These are phyloP conservation scores for Distichodus sexfasciatus DNA, from an alignment of 2,797 vertebrate species.

Conservation along the genomic window DNA sequence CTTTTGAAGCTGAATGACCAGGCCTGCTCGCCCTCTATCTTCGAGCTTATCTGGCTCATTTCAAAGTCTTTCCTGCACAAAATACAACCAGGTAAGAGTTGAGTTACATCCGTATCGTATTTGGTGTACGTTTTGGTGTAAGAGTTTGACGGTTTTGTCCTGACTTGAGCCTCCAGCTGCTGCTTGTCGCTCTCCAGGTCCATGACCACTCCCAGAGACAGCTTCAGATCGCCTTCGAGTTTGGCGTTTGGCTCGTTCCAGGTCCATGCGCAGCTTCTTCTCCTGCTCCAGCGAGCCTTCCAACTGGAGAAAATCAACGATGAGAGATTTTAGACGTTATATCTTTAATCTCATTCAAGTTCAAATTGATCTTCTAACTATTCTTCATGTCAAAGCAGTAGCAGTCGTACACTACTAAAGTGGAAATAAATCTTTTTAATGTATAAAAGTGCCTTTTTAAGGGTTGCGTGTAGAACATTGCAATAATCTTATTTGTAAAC, in stretches of 20 bases:
- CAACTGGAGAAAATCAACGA: constrained; percentile 69
- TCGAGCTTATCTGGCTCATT: constrained; percentile 80
- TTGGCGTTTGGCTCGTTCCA: constrained; percentile 87
- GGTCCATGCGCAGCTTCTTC: constrained; percentile 90
- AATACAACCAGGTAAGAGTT: too few relatives aligned
- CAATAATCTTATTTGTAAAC: too few relatives aligned
- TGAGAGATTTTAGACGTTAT: not conserved
- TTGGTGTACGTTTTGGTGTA: not conserved
- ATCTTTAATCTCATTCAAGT: not conserved
- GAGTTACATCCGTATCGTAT: not conserved
- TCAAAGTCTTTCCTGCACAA: constrained; percentile 88
- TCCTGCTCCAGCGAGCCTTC: constrained; percentile 92
- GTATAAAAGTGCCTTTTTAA: too few relatives aligned
- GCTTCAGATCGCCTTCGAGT: constrained; percentile 90
- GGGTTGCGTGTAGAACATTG: too few relatives aligned
- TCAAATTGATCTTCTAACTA: too few relatives aligned
- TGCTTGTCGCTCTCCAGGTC: constrained; percentile 91
- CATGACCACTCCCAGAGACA: constrained; percentile 86
- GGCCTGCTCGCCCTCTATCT: constrained; percentile 86
- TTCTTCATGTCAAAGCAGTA: too few relatives aligned
- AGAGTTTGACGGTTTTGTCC: constrained; percentile 75
- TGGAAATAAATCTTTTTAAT: too few relatives aligned
- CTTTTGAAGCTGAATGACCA: constrained; percentile 86
- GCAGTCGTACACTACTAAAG: too few relatives aligned
- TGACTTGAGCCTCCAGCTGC: constrained; percentile 89